A percentile compares a stretch with the other conserved stretches of the same genome.
Evolutionary conservation across 2,888 invertebrate species (phyloP).

Genomic region (Ametastegia equiseti): DNA sequence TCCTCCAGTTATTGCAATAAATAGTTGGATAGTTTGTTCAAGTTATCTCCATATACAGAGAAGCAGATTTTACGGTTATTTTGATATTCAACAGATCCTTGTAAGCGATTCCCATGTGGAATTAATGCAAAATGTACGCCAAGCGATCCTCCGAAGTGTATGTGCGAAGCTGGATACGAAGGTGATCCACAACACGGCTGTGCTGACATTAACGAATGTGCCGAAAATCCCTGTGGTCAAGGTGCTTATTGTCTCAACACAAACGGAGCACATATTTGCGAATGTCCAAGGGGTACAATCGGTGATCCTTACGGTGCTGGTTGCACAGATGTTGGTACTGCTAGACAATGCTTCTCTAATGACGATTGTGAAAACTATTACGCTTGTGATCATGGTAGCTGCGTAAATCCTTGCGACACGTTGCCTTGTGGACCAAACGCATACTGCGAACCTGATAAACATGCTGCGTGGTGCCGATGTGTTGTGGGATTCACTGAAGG

Average conservation of each 20-base stretch:
- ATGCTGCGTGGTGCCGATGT: conserved; percentile 93
- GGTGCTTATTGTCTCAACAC: conserved; percentile 93
- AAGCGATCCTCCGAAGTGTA: conserved; percentile 92
- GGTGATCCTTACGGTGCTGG: conserved; percentile 92
- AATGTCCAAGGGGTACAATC: conserved; percentile 88
- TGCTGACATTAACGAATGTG: conserved; percentile 91
- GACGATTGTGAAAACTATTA: conserved; percentile 89
- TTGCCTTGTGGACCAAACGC: conserved; percentile 90
- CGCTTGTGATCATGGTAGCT: conserved; percentile 87
- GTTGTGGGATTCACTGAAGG: conserved; percentile 89
- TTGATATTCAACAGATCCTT: conserved; percentile 79
- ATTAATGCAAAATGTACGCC: conserved; percentile 94
- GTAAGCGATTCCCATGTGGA: conserved; percentile 93
- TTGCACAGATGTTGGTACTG: conserved; percentile 81
- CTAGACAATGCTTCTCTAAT: conserved; percentile 84
- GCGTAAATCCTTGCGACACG: conserved; percentile 88
- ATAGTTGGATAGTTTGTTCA: neutral
- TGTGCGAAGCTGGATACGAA: conserved; percentile 91
- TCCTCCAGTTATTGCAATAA: conserved; percentile 5
- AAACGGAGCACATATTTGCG: conserved; percentile 91
- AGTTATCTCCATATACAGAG: neutral
- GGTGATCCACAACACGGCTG: conserved; percentile 92
- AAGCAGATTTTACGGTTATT: neutral
- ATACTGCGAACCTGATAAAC: conserved; percentile 91
- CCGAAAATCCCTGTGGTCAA: conserved; percentile 89